These are phyloP conservation scores for Oxystoma pomonae DNA, from an alignment of 2,888 invertebrate genomes.

Conservation along the genomic window DNA sequence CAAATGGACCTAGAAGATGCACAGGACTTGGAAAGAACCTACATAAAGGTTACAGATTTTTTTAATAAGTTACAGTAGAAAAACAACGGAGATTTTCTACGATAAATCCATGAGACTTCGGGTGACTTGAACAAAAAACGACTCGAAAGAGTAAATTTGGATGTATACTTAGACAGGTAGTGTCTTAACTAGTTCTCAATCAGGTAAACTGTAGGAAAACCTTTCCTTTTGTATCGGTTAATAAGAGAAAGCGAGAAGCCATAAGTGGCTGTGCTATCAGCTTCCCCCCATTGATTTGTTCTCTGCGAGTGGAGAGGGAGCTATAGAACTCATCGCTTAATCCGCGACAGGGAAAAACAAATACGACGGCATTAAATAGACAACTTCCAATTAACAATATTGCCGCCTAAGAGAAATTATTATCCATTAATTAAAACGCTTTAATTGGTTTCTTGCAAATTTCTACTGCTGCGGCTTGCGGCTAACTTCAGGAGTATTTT, in stretches of 20 bases:
- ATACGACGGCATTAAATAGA: constrained; percentile 23
- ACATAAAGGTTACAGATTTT: too few species aligned
- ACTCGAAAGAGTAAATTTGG: too few species aligned
- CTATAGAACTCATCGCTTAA: constrained; percentile 9
- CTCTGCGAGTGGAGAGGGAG: neutral
- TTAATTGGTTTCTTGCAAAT: constrained; percentile 26
- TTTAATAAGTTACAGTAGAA: too few species aligned
- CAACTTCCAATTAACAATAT: constrained; percentile 26
- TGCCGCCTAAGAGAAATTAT: constrained; percentile 22
- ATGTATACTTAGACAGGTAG: too few species aligned
- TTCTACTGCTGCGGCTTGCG: constrained; percentile 16
- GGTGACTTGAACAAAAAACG: too few species aligned
- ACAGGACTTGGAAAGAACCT: too few species aligned
- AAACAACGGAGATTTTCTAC: too few species aligned
- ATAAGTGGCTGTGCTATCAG: neutral
- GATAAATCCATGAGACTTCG: too few species aligned
- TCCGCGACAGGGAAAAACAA: constrained; percentile 16
- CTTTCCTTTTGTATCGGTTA: neutral
- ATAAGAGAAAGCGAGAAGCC: neutral
- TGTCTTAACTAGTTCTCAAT: neutral
- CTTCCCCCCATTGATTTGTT: neutral
- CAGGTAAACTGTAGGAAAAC: neutral
- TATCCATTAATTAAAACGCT: constrained; percentile 24
- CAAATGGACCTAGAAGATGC: too few species aligned
- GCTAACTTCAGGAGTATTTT: neutral